phyloP scores from a whole-genome alignment of 2,888 invertebrate species.

The Baccha elongata region DNA sequence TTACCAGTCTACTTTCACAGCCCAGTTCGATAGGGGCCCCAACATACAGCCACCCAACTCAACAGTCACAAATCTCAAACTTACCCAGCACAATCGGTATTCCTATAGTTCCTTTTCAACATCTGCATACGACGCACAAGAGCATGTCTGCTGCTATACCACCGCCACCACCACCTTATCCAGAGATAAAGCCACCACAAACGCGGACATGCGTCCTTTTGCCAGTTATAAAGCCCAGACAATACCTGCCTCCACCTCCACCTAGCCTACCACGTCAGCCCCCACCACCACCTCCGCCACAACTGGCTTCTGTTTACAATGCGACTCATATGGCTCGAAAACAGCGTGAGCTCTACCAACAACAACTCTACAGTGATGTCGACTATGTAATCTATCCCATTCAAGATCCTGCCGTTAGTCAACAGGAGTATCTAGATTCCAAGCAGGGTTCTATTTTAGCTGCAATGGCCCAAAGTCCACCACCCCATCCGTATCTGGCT shows the following conservation, averaged over 20 bases:
- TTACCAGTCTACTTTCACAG: conserved; percentile 75
- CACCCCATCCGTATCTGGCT: conserved; percentile 84
- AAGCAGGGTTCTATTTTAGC: conserved; percentile 88
- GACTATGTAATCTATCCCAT: conserved; percentile 96
- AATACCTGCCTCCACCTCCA: conserved; percentile 86
- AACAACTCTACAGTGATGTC: conserved; percentile 94
- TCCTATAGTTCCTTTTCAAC: conserved; percentile 83
- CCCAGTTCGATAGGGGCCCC: conserved; percentile 74
- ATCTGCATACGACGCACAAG: conserved; percentile 85
- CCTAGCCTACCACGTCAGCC: conserved; percentile 86
- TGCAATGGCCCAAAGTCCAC: conserved; percentile 85
- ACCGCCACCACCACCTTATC: conserved; percentile 82
- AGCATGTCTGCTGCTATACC: conserved; percentile 84
- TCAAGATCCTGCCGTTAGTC: conserved; percentile 94
- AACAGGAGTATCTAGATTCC: conserved; percentile 95
- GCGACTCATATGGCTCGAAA: conserved; percentile 87
- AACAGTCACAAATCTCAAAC: conserved; percentile 70
- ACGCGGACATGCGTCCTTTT: conserved; percentile 84
- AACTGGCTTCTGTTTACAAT: conserved; percentile 88
- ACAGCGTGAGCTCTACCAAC: conserved; percentile 93
- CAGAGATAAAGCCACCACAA: conserved; percentile 83
- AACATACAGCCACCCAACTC: conserved; percentile 79
- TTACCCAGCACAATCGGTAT: conserved; percentile 80
- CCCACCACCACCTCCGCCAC: conserved; percentile 86
- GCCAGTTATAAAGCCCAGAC: conserved; percentile 86